Conservation (phyloP, 37 sponge, comb jelly and placozoan species). For the Haliclona indistincta region DNA sequence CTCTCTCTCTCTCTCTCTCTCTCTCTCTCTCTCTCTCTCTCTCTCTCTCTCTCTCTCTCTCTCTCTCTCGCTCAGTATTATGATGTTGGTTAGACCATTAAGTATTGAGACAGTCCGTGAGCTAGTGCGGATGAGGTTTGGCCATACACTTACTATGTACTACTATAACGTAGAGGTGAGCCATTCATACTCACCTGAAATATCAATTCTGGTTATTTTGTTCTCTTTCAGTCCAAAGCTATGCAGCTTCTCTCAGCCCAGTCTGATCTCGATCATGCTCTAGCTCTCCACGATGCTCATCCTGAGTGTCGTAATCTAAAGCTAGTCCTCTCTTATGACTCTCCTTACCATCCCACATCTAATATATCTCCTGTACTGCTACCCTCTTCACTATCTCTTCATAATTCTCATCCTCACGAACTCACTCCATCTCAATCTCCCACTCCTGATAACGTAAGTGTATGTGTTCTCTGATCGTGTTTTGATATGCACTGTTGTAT, state of each 20-base stretch:
- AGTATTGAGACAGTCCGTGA: background rate
- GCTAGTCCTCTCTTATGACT: constrained; percentile 20
- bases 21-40: background rate
- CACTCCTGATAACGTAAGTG: constrained; percentile 21
- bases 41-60: background rate
- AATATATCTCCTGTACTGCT: background rate
- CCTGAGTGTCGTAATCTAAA: constrained; percentile 24
- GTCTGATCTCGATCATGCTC: constrained; percentile 31
- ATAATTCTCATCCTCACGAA: constrained; percentile 15
- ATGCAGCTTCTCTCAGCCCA: constrained; percentile 31
- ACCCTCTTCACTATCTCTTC: constrained; percentile 37
- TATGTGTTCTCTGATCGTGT: background rate
- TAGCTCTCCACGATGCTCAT: constrained; percentile 24
- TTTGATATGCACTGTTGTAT: background rate
- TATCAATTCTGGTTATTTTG: too few relatives aligned
- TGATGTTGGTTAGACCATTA: background rate
- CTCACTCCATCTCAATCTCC: constrained; percentile 6
- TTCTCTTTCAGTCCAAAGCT: constrained; percentile 25
- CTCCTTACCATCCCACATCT: background rate
- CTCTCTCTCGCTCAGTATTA: background rate
- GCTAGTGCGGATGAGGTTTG: background rate
- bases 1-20: background rate
- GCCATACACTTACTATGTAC: too few relatives aligned
- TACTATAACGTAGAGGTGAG: too few relatives aligned
- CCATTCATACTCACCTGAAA: too few relatives aligned